Evolutionary conservation across 2,797 vertebrate species (phyloP), one percentile per base, ranked within the genome.

Genomic region (Poeciliopsis turneri): DNA sequence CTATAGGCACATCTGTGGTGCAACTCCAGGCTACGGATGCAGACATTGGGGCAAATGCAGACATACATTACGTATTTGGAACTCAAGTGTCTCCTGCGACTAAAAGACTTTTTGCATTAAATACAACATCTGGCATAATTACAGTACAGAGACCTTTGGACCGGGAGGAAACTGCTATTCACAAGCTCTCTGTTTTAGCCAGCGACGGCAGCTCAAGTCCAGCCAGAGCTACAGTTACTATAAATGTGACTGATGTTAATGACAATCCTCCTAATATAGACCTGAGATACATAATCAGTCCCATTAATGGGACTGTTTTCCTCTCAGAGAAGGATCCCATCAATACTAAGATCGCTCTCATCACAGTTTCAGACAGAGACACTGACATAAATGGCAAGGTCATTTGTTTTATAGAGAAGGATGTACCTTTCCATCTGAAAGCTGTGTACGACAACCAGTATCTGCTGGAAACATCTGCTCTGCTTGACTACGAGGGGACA

Each of bases 391-490:
- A 99, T 25, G 97, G 98, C 94, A 99, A 99, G 95, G 98, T 99
- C 90, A 99, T 99, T 89, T 99, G 98, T 92, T 99, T 99, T 87
- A 99, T 99, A 86, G 98, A 99, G 91, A 98, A 97, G 93, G 98
- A 99, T 72, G 98, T 99, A 84, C 98, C 98, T 9, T 99, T 99
- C 93, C 98, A 99, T 92, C 93, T 99, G 82, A 99, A 99, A 94
- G 98, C 98, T 0, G 98, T 99, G 64, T 99, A 99, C 0, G 98
- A 99, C 91, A 99, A 99, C 97, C 98, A 99, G 82, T 99, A 99
- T 94, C 95, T 99, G 88, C 84, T 99, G 88, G 98, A 99, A 94
- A 99, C 98, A 47, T 99, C 98, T 28, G 97, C 98, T 0, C 88
- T 99, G 91, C 96, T 99, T 69, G 98, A 99, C 96, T 99, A 99